phyloP scores from a whole-genome alignment of 2,888 invertebrate species.

The Gastrophysa polygoni region DNA sequence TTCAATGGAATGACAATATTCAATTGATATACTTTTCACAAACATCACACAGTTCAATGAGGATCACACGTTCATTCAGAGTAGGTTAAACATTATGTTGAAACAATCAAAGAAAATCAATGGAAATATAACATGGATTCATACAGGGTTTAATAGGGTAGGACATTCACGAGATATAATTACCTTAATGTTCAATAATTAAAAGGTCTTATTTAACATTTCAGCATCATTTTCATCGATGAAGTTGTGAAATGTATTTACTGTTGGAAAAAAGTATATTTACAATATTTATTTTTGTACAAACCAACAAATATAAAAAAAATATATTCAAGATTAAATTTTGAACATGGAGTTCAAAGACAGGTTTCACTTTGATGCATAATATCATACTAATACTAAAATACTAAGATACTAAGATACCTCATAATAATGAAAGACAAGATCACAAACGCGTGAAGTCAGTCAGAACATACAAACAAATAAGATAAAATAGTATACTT shows the following conservation, averaged over 20 bases:
- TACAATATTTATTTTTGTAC: too few relatives aligned
- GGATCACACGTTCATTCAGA: not conserved
- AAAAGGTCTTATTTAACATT: not conserved
- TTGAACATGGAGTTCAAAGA: too few relatives aligned
- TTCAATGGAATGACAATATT: not conserved
- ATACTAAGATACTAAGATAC: too few relatives aligned
- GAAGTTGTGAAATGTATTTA: not conserved
- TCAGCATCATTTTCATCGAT: not conserved
- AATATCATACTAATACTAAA: too few relatives aligned
- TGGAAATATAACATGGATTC: not conserved
- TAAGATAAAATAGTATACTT: too few relatives aligned
- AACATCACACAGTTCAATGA: not conserved
- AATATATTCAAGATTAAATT: too few relatives aligned
- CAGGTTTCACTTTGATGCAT: too few relatives aligned
- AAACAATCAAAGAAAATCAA: not conserved
- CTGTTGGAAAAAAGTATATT: not conserved
- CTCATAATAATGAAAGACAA: too few relatives aligned
- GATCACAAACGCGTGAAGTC: too few relatives aligned
- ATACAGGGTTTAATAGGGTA: not conserved
- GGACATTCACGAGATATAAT: not conserved
- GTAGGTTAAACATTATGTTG: not conserved
- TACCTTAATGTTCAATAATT: not conserved
- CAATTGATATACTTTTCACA: not conserved
- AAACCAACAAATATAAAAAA: too few relatives aligned
- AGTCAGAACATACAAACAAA: too few relatives aligned